Evolutionary conservation across 2,113 vertebrate genomes (phyloP).

Genomic region (Pollimyrus isidori): DNA sequence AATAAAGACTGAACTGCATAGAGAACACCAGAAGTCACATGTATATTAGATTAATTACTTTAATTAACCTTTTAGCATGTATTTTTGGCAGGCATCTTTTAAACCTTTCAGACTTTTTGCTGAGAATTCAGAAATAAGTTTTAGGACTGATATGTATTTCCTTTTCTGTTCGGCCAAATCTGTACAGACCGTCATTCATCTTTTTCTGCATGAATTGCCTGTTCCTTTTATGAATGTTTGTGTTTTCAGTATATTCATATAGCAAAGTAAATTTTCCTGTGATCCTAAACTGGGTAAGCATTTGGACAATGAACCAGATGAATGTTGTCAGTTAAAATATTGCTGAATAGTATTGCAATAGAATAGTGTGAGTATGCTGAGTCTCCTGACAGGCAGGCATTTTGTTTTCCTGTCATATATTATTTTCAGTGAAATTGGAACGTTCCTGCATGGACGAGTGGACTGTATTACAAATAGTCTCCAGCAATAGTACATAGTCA

Average conservation of each 20-base stretch:
- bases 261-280: background rate
- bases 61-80: slow-evolving; percentile 2
- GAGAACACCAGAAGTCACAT: slow-evolving; percentile 4
- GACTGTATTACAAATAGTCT: background rate
- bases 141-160: background rate
- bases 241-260: background rate
- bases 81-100: background rate
- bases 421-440: background rate
- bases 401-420: background rate
- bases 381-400: background rate
- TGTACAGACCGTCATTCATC: background rate
- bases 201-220: background rate
- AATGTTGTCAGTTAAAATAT: background rate
- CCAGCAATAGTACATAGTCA: background rate
- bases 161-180: background rate
- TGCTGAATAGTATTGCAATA: background rate
- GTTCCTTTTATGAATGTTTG: background rate
- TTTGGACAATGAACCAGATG: background rate
- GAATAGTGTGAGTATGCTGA: background rate
- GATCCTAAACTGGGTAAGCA: background rate
- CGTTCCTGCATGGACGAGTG: background rate
- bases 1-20: background rate
- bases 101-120: background rate
- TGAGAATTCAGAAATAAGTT: background rate
- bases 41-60: slow-evolving; percentile 12